Evolutionary conservation across 37 sponge, comb jelly and placozoan species (phyloP), one percentile per base, ranked within the genome.

Genomic region (Dysidea cf. avara): DNA sequence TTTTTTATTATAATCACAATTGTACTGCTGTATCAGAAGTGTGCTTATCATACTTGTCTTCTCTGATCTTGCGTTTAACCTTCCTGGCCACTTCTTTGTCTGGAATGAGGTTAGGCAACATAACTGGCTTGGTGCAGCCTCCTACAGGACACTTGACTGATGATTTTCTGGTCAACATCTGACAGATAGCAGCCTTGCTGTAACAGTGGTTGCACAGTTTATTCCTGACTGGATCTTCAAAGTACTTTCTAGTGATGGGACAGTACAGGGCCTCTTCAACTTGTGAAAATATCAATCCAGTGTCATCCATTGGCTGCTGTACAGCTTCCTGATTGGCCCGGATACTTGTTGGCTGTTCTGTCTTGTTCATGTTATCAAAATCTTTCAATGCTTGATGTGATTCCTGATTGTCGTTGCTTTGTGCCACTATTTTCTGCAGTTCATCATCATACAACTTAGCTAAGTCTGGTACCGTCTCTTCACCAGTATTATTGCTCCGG

Each of bases 111-210:
- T 76, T 58, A 48, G 37, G 50, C 51, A 76, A 82, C 7, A 25
- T 62, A 17, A 90, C 50, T 6, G 39, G 33, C 13, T 21, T 40
- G 13, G 53, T 58, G 56, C 90, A 90, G 24, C 81, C 81, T 54
- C 81, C 72, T 3, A 90, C 76, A 0, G 90, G 90, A 48, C 90
- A 90, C 38, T 61, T 76, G n/a, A 82, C 75, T 67, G 36, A 39
- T 31, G 16, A 56, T 12, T 2, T 31, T 50, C 54, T 24, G 2
- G 68, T 39, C 43, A 21, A 6, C 31, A 64, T 64, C 6, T 32
- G 36, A 31, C 51, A 22, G 6, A 89, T 66, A 24, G 86, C 90
- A 25, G 65, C 58, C 33, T 60, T 71, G 2, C 82, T 76, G 62
- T 80, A 90, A 5, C 70, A 68, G 36, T 90, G 90, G 5, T 68